Evolutionary conservation across 2,888 invertebrate genomes (phyloP), one percentile per base, ranked within the genome.

Genomic region (Flabesymbios commensalis): DNA sequence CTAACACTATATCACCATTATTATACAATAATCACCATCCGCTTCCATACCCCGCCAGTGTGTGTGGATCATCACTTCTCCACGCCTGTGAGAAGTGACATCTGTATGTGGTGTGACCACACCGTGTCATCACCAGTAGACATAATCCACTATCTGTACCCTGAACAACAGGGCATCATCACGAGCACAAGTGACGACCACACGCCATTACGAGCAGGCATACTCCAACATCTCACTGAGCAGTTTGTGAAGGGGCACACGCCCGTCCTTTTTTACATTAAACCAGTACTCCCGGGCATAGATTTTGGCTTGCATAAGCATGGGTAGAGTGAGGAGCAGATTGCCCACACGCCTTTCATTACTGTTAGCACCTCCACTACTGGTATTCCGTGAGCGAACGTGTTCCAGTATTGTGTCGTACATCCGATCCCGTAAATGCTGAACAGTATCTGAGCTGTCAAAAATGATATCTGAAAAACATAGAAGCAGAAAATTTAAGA

Each of bases 181-280:
- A n/a, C n/a, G n/a, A n/a, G n/a, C n/a, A n/a, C n/a, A n/a, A n/a
- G n/a, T n/a, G n/a, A n/a, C n/a, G n/a, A n/a, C n/a, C n/a, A n/a
- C n/a, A n/a, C n/a, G n/a, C n/a, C n/a, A n/a, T 49, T 49, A 49
- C 7, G 49, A 7, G 31, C 49, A 49, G 10, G 49, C 49, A 31
- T 49, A 67, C 83, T 95, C 95, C 64, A 96, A 87, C 96, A 96
- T 96, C 86, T 96, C 95, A 51, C 94, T 88, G 85, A 97, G 95
- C 57, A 97, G 88, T 84, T 96, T 96, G 86, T 96, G 96, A 92
- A 97, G 93, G 72, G 90, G 90, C 63, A 93, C 91, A 80, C 91
- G 89, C 3, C 93, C 91, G 70, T 93, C 93, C 77, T 91, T 89
- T 77, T 93, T 91, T 54, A 95, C 89, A 72, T 86, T 88, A 45